Evolutionary conservation across 2,113 vertebrate species (phyloP).

Genomic region (Corynorhinus townsendii): DNA sequence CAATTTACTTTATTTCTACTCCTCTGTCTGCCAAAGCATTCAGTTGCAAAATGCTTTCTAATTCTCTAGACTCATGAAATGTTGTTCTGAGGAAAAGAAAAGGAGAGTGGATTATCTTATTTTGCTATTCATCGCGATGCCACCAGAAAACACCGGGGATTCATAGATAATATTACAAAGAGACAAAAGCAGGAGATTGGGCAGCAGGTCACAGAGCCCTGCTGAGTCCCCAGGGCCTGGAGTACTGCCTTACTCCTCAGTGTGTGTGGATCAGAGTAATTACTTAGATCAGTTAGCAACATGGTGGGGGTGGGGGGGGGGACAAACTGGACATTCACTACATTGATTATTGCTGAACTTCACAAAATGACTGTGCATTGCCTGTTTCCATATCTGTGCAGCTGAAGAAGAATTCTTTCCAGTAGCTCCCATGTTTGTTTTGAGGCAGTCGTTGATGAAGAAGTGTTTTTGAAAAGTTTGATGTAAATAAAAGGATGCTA

Average conservation of each 20-base stretch:
- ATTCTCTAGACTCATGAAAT: slow-evolving; percentile 48
- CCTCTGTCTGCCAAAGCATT: slow-evolving; percentile 34
- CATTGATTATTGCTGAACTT: neutral
- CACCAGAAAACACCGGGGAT: slow-evolving; percentile 37
- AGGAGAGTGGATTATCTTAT: neutral
- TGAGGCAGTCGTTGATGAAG: neutral
- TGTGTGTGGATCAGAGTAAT: neutral
- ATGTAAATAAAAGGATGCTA: neutral
- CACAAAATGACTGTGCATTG: neutral
- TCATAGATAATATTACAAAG: slow-evolving; percentile 53
- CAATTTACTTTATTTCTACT: slow-evolving; percentile 50
- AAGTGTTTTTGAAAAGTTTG: neutral
- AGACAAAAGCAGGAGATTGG: slow-evolving; percentile 53
- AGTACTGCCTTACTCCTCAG: neutral
- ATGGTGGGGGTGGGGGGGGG: fast-evolving
- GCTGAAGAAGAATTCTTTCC: neutral
- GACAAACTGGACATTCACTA: neutral
- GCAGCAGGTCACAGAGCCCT: neutral
- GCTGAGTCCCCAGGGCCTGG: neutral
- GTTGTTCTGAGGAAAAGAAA: slow-evolving; percentile 30
- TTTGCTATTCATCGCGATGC: slow-evolving; percentile 41
- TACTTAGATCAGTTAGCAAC: neutral
- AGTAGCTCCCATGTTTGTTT: neutral
- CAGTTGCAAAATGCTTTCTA: slow-evolving; percentile 25
- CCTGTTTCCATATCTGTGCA: neutral